These are phyloP conservation scores for Clupea harengus DNA, from an alignment of 2,113 vertebrate species.

Conservation along the genomic window DNA sequence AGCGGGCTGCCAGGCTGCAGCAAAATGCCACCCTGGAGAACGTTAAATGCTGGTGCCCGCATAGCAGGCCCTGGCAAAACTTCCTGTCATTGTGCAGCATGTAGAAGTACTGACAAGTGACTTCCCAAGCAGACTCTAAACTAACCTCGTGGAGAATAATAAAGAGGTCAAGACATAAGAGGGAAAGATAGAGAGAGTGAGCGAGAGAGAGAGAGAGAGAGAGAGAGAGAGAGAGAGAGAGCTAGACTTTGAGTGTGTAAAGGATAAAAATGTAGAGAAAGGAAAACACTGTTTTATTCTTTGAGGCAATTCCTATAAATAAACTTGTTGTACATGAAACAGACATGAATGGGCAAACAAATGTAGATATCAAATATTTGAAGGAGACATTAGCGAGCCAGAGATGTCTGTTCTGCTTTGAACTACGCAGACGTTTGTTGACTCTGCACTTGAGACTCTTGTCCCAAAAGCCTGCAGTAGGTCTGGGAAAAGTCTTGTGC, in stretches of 20 bases:
- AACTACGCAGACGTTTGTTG: neutral
- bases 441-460: neutral
- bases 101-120: neutral
- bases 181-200: neutral
- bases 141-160: neutral
- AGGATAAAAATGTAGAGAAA: neutral
- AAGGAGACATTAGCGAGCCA: neutral
- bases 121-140: neutral
- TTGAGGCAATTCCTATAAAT: neutral
- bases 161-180: neutral
- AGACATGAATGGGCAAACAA: slow-evolving; percentile 12
- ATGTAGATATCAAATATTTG: neutral
- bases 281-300: neutral
- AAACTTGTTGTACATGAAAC: neutral
- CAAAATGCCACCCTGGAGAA: neutral
- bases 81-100: neutral
- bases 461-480: neutral
- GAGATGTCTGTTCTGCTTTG: slow-evolving; percentile 8
- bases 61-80: neutral
- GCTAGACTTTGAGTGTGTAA: neutral
- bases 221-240: neutral
- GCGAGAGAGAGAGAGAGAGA: neutral
- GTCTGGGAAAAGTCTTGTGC: neutral
- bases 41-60: neutral
- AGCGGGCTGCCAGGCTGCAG: neutral